Evolutionary conservation across 2,797 vertebrate genomes (phyloP).

Genomic region (Tiaroga cobitis): DNA sequence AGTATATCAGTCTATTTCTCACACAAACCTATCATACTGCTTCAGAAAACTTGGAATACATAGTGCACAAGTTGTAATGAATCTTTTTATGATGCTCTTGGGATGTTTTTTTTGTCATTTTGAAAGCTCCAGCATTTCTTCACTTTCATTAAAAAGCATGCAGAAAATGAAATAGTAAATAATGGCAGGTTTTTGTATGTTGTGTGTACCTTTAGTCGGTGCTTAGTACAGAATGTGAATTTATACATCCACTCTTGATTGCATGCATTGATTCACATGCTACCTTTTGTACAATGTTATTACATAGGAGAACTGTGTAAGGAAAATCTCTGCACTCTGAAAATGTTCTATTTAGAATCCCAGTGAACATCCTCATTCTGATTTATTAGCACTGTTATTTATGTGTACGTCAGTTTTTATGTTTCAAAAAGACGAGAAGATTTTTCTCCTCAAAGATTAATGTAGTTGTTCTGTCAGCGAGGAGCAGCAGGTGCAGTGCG

Average conservation of each 20-base stretch:
- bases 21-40: background rate
- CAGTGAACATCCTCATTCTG: background rate
- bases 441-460: conserved; percentile 2
- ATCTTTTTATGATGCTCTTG: background rate
- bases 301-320: background rate
- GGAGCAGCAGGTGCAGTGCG: conserved; percentile 2
- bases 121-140: background rate
- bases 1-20: background rate
- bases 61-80: background rate
- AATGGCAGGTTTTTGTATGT: background rate
- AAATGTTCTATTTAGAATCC: background rate
- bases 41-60: background rate
- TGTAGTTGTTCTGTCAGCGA: conserved; percentile 14
- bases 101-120: background rate
- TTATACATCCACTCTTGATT: background rate
- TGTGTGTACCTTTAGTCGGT: background rate
- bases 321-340: background rate
- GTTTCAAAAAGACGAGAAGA: background rate
- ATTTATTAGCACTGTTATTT: conserved; percentile 5
- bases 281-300: background rate
- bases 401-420: background rate
- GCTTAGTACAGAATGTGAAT: background rate
- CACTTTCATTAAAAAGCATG: background rate
- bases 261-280: background rate
- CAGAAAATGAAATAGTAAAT: background rate